phyloP scores from a whole-genome alignment of 2,113 vertebrate genomes.

The Uria aalge region DNA sequence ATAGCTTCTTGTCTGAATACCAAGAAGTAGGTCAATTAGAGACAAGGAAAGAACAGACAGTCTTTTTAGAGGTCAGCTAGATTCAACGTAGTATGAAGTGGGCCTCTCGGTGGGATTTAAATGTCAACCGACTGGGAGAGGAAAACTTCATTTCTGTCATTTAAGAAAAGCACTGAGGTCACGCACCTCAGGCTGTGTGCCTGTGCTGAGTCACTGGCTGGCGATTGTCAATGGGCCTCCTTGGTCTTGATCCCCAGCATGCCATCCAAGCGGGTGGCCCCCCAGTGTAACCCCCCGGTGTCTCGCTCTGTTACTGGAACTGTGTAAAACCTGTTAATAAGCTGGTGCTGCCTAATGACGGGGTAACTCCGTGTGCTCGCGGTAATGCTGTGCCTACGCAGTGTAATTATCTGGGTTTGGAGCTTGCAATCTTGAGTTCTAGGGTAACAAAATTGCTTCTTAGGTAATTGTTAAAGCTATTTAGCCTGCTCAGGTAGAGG shows the following conservation, averaged over 20 bases:
- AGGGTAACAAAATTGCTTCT: neutral
- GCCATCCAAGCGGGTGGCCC: neutral
- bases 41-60: neutral
- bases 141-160: neutral
- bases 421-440: neutral
- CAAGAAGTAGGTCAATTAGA: neutral
- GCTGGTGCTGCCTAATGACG: neutral
- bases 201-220: neutral
- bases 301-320: neutral
- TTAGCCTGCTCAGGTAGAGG: neutral
- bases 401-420: neutral
- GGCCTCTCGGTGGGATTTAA: neutral
- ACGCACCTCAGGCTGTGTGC: neutral
- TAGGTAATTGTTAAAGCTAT: neutral
- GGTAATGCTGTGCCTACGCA: neutral
- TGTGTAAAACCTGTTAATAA: neutral
- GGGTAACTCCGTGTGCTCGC: neutral
- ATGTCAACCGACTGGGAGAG: neutral
- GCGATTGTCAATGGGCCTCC: fast-evolving
- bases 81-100: neutral
- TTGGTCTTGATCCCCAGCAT: neutral
- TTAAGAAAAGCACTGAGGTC: neutral
- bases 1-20: neutral
- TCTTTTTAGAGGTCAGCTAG: neutral
- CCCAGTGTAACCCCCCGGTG: neutral